Evolutionary conservation across 2,113 vertebrate species (phyloP).

Genomic region (Craseonycteris thonglongyai): DNA sequence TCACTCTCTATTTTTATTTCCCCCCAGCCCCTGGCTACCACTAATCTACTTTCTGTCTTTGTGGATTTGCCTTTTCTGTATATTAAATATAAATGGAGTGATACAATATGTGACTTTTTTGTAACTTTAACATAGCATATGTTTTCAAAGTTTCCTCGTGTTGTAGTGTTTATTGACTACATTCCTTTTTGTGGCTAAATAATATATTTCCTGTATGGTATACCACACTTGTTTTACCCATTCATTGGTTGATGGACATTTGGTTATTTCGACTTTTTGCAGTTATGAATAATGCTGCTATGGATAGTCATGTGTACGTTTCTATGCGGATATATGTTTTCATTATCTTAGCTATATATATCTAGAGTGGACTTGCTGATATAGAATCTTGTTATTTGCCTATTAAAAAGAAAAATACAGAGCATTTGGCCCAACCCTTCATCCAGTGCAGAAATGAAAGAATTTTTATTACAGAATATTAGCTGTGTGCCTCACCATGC

Average conservation of each 20-base stretch:
- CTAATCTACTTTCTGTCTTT: neutral
- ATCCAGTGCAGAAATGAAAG: neutral
- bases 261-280: neutral
- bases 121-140: neutral
- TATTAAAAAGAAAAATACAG: neutral
- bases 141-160: neutral
- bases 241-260: neutral
- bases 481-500: neutral
- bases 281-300: neutral
- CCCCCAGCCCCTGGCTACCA: neutral
- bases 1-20: neutral
- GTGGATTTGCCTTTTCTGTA: neutral
- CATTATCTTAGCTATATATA: neutral
- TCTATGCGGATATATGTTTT: neutral
- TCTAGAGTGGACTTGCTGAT: neutral
- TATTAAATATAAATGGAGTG: neutral
- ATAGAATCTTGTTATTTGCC: neutral
- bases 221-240: neutral
- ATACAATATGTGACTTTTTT: neutral
- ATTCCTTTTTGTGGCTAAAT: neutral
- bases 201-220: neutral
- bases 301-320: neutral
- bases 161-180: neutral
- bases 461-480: neutral
- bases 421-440: neutral